Percentiles rank a stretch among this genome's conserved stretches.
Evolutionary conservation across 2,113 vertebrate genomes (phyloP).

Genomic region (Dipodomys stephensi): DNA sequence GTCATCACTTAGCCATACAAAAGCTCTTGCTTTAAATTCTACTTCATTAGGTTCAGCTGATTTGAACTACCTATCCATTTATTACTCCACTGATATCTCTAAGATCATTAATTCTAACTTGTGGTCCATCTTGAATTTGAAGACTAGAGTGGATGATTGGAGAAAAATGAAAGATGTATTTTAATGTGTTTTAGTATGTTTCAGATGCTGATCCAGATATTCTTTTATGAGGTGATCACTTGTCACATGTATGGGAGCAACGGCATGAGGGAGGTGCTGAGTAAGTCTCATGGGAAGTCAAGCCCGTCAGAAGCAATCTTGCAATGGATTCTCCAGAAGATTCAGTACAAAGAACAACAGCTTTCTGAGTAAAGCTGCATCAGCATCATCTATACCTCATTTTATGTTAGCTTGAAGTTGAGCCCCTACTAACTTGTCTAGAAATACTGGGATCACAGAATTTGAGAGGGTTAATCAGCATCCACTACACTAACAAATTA

Average conservation of each 20-base stretch:
- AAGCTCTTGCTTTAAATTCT: not conserved
- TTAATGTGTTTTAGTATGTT: not conserved
- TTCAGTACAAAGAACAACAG: not conserved
- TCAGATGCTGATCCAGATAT: not conserved
- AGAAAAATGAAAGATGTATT: not conserved
- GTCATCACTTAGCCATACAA: not conserved
- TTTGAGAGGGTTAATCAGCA: not conserved
- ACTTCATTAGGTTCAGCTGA: not conserved
- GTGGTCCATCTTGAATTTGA: not conserved
- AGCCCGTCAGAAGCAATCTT: not conserved
- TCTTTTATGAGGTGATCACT: not conserved
- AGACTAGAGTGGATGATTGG: not conserved
- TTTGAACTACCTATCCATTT: not conserved
- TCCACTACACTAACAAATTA: not conserved
- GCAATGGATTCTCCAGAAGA: not conserved
- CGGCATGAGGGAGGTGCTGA: no score
- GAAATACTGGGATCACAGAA: not conserved
- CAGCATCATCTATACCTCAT: no score
- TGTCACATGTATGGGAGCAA: not conserved
- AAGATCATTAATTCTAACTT: constrained; percentile 36
- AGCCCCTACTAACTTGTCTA: not conserved
- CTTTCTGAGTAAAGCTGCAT: not conserved
- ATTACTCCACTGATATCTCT: not conserved
- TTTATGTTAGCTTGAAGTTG: not conserved
- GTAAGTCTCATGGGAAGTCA: not conserved